phyloP scores from a whole-genome alignment of 2,888 invertebrate species.

The Cerceris ruficornis region DNA sequence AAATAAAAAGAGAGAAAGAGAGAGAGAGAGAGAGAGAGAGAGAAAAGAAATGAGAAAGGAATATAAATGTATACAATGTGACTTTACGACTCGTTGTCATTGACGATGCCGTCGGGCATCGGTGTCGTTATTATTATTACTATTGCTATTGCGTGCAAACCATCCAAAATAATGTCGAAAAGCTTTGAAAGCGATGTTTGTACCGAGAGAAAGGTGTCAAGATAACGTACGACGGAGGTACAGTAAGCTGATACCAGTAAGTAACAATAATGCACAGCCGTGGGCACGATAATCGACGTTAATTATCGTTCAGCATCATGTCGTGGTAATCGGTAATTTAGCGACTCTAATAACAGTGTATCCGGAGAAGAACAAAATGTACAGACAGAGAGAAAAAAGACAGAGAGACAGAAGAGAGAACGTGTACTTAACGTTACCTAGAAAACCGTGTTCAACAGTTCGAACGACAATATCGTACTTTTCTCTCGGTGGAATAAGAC shows the following conservation, averaged over 20 bases:
- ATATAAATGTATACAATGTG: constrained; percentile 21
- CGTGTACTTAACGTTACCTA: constrained; percentile 37
- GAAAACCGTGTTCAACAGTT: constrained; percentile 20
- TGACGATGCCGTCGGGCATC: constrained; percentile 61
- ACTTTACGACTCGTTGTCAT: constrained; percentile 54
- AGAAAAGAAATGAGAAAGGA: not conserved
- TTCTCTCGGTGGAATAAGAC: constrained; percentile 74
- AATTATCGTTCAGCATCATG: not conserved
- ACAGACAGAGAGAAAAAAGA: too few relatives aligned
- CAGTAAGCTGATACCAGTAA: constrained; percentile 25
- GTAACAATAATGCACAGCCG: constrained; percentile 15
- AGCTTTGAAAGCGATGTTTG: constrained; percentile 70
- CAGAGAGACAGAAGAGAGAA: not conserved
- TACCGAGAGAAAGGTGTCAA: constrained; percentile 73
- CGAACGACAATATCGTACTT: constrained; percentile 56
- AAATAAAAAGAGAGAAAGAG: not conserved
- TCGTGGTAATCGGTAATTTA: too few relatives aligned
- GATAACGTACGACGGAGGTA: constrained; percentile 37
- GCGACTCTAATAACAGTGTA: too few relatives aligned
- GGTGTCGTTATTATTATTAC: constrained; percentile 72
- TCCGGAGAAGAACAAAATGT: too few relatives aligned
- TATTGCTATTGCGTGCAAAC: constrained; percentile 74
- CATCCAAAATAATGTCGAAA: constrained; percentile 70
- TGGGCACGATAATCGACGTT: constrained; percentile 1
- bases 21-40: constrained; percentile 11